Evolutionary conservation across 1,140 invertebrate species (phyloP), one percentile per base, ranked within the genome.

Genomic region (Bombus confusus): DNA sequence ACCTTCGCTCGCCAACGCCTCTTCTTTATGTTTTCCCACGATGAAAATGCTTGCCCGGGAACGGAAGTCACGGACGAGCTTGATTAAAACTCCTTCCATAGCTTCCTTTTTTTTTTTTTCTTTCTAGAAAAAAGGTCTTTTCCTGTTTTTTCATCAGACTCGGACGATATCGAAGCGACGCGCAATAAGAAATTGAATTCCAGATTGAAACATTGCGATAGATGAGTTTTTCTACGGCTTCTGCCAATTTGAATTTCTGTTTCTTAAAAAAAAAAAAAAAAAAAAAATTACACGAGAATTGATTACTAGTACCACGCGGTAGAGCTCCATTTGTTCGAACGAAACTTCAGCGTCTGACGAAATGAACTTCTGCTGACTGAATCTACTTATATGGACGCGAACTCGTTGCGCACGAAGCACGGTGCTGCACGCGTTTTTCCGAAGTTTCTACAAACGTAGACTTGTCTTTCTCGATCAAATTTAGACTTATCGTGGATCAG

Each of bases 41-140:
- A 68, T 22, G 43, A 69, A 59, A 69, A 69, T 75, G 13, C 39
- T 59, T 62, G 39, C 31, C 13, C 9, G 31, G 13, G 47, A 62
- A 47, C 75, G 66, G 52, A 79, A 78, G 47, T 28, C 18, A 31
- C 43, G 47, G 31, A 3, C 22, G 6, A 18, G 64, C 43, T 84
- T 34, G 64, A 84, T 68, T 69, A 76, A 68, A 83, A 76, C 34
- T 77, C 28, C n/a, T 39, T n/a, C n/a, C 75, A 13, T 18, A 18
- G 25, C n/a, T 13, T 68, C 8, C 5, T 64, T 28, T n/a, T 10
- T 28, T 34, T 62, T 57, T 72, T 25, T 34, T 2, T 1, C 52
- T 9, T n/a, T 13, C 28, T 4, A n/a, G 28, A 13, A 28, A 13
- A 28, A 3, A 25, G 9, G 59, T 12, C 3, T 41, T 18, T 8